These are phyloP conservation scores for Sphaerophoria rueppellii DNA, from an alignment of 2,888 invertebrate genomes.

Conservation along the genomic window DNA sequence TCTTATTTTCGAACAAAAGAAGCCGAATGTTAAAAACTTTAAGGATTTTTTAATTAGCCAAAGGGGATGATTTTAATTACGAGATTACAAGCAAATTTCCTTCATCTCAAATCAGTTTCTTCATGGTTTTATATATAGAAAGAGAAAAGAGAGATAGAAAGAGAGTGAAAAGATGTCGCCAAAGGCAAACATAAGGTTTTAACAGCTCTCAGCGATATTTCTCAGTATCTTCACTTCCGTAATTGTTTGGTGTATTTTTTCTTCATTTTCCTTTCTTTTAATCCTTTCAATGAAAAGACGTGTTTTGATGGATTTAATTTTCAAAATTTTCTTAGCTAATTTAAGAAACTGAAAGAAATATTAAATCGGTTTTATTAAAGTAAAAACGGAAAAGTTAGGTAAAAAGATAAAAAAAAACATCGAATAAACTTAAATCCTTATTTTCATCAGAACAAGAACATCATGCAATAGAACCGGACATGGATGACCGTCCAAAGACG, in stretches of 20 bases:
- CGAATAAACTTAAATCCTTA: conserved; percentile 30
- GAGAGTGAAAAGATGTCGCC: conserved; percentile 59
- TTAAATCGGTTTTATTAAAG: no score
- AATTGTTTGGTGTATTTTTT: background rate
- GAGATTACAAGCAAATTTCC: conserved; percentile 73
- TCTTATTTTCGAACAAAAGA: conserved; percentile 59
- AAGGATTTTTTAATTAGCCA: conserved; percentile 76
- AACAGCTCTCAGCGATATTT: conserved; percentile 21
- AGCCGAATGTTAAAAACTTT: conserved; percentile 68
- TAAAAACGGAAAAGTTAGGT: no score
- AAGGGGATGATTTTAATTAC: conserved; percentile 76
- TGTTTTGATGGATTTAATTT: background rate
- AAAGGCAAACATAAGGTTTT: conserved; percentile 35
- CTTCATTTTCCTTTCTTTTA: conserved; percentile 2
- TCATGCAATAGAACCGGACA: conserved; percentile 19
- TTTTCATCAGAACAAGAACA: background rate
- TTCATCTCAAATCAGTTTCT: conserved; percentile 61
- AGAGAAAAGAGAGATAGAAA: background rate
- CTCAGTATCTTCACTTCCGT: conserved; percentile 3
- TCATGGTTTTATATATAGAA: background rate
- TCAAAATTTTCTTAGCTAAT: background rate
- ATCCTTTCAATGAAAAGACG: conserved; percentile 1
- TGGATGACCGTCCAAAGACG: conserved; percentile 30
- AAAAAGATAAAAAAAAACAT: no score
- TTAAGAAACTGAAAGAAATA: no score